Evolutionary conservation across 2,113 vertebrate genomes (phyloP), one percentile per base, ranked within the genome.

Genomic region (Melierax canorus): DNA sequence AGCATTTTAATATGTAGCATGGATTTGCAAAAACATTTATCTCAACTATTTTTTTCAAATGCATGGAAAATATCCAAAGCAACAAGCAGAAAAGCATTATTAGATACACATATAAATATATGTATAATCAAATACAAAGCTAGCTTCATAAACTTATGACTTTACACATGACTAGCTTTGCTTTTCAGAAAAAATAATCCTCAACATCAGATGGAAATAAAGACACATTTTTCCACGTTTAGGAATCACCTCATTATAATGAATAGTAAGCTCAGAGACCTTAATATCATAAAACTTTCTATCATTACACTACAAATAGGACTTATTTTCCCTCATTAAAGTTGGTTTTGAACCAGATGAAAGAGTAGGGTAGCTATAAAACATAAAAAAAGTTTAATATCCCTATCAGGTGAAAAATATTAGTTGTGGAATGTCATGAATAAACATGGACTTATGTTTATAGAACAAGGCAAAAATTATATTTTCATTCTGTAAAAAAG

Each of bases 241-340:
- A 53, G 19, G 23, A 94, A 87, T 94, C 45, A 74, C 9, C 27
- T 88, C 32, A 71, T 91, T 92, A 64, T 62, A 92, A 91, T 30
- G 32, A 96, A 95, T 58, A 89, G 24, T 41, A 94, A 92, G 18
- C 12, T 4, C 29, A 76, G 34, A 90, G 18, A 67, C 17, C n/a
- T 86, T 87, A 60, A 38, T 58, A 55, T 58, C 23, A 74, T 94
- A 88, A 87, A 93, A 32, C 39, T 76, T 95, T 62, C 32, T 88
- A 71, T 63, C 36, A 77, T 64, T 84, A 60, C 22, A 39, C 32
- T 64, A 81, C 59, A 82, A 90, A 80, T 48, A 82, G 43, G 62
- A 81, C 56, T 88, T 94, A 82, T 71, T 88, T 96, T 97, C 39
- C 23, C 27, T 87, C 43, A 80, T 90, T 94, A 94, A 88, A 82